These are phyloP conservation scores for Hippocampus comes DNA, from an alignment of 2,113 vertebrate genomes.

Conservation along the genomic window DNA sequence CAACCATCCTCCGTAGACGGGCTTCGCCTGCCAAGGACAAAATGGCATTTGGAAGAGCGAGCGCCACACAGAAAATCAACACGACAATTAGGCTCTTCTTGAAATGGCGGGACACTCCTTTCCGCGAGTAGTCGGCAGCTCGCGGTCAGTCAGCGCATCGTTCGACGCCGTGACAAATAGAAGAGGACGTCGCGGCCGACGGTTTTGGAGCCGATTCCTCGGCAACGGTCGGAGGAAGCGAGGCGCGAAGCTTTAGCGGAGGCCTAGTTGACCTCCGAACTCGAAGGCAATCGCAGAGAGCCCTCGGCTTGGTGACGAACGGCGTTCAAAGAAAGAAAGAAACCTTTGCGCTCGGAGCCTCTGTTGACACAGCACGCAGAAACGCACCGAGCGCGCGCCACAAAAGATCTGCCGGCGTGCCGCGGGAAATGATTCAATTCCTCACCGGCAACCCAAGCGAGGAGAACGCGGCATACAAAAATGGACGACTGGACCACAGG, in stretches of 20 bases:
- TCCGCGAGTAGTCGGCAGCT: too few species aligned
- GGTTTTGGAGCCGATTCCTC: too few species aligned
- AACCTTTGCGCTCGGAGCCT: slow-evolving; percentile 46
- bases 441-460: too few species aligned
- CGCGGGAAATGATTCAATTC: too few species aligned
- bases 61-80: slow-evolving; percentile 5
- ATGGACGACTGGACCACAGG: too few species aligned
- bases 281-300: slow-evolving; percentile 29
- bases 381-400: background rate
- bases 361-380: slow-evolving; percentile 20
- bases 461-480: too few species aligned
- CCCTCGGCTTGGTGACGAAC: slow-evolving; percentile 42
- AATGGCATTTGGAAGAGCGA: slow-evolving; percentile 37
- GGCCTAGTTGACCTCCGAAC: slow-evolving; percentile 33
- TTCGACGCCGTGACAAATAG: too few species aligned
- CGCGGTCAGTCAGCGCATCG: too few species aligned
- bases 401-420: too few species aligned
- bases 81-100: slow-evolving; percentile 12
- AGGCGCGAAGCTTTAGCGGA: background rate
- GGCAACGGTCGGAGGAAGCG: too few species aligned
- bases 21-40: slow-evolving; percentile 69
- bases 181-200: too few species aligned
- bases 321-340: slow-evolving; percentile 44
- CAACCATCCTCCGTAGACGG: slow-evolving; percentile 78
- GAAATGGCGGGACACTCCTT: slow-evolving; percentile 7